Evolutionary conservation across 2,888 invertebrate species (phyloP).

Genomic region (Catotricha subobsoleta): DNA sequence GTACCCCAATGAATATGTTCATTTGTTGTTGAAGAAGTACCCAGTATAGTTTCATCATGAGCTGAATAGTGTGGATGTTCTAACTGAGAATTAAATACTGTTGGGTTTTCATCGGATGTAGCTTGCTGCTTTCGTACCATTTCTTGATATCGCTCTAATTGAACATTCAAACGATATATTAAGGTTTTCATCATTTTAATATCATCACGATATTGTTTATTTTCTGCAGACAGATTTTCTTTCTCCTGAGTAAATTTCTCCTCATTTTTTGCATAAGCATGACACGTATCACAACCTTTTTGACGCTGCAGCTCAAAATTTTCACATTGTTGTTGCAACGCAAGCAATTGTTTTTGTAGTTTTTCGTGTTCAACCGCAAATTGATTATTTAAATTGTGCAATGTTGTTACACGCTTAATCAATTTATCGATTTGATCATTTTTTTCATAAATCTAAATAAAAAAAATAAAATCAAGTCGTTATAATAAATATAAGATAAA

Average conservation of each 20-base stretch:
- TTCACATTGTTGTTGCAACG: constrained; percentile 28
- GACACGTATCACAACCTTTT: constrained; percentile 24
- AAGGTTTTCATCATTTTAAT: constrained; percentile 57
- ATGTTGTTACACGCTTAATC: constrained; percentile 39
- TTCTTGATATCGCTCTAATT: constrained; percentile 60
- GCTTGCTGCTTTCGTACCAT: constrained; percentile 32
- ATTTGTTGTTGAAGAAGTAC: too few relatives aligned
- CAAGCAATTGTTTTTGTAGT: constrained; percentile 33
- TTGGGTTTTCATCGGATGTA: constrained; percentile 8
- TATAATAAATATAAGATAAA: too few relatives aligned
- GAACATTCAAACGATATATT: constrained; percentile 57
- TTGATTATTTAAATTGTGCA: constrained; percentile 41
- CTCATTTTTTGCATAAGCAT: constrained; percentile 13
- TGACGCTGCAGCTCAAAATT: constrained; percentile 14
- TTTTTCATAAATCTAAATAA: constrained; percentile 36
- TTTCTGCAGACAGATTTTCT: constrained; percentile 33
- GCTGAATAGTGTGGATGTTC: neutral
- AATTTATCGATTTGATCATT: constrained; percentile 40
- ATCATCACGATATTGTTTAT: constrained; percentile 43
- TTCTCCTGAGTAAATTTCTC: neutral
- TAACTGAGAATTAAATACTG: constrained; percentile 2
- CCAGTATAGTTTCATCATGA: constrained; percentile 3
- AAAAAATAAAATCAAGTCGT: neutral
- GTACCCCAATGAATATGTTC: constrained; percentile 13
- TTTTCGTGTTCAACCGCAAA: constrained; percentile 43